Base-by-base conservation (phyloP, 2,797 vertebrate genomes). In the Masticophis lateralis region DNA sequence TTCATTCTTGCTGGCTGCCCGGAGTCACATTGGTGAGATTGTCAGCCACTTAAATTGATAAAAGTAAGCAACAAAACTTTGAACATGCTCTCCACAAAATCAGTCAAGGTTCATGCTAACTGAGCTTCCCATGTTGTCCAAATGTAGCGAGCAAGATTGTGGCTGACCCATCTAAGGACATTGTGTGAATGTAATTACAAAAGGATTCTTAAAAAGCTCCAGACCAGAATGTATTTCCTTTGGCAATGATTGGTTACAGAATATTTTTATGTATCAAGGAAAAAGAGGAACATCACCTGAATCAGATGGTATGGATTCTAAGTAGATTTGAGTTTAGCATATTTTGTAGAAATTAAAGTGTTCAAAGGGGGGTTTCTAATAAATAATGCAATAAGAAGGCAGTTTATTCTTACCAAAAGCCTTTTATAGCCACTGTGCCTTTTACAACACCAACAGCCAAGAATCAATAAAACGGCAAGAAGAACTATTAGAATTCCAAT, bases 401-500 rank as follows among this genome's bases (percentile, higher is more conserved):
- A 94, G 13, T 22, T 74, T 89, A 79, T 56, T 92, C 98, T 97
- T 97, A 99, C 99, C 97, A 93, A 95, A 95, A 99, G 98, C 69
- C 97, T 98, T 97, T 97, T 98, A 96, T 99, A 99, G 92, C 99
- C 99, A 20, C 96, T 98, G 88, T 98, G 98, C 94, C 98, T 98
- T 96, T 97, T 99, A 93, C 98, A 99, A 95, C 98, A 99, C 98
- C 99, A 99, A 95, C 99, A 99, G 92, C 98, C 98, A 87, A 99
- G 95, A 86, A 99, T 97, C 92, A 99, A 94, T 91, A 99, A 97
- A 93, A 98, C 97, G 32, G 98, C 98, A 92, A 99, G 97, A 95
- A 99, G 97, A 93, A 99, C 96, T 83, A 98, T 98, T 96, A 99
- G 97, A 92, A 99, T 96, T 94, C 98, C 98, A 92, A 99, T 98